Evolutionary conservation across 2,888 invertebrate genomes (phyloP), one percentile per base, ranked within the genome.

Genomic region (Troglohyphantes excavatus): DNA sequence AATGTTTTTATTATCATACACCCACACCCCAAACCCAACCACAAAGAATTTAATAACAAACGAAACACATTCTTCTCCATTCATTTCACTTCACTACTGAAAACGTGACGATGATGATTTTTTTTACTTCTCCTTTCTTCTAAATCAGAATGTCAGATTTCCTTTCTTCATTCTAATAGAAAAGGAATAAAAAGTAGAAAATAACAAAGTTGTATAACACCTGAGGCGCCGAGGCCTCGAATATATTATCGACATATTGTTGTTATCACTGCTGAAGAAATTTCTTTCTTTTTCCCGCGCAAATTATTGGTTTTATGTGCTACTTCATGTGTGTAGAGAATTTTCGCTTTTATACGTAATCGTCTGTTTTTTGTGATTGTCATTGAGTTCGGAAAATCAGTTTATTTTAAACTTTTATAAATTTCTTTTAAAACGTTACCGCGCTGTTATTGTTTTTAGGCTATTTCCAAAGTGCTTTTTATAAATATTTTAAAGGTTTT

Each of bases 201-300:
- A 81, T 23, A 23, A 23, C 81, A n/a, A 78, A 65, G 21, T 70
- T 23, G 7, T 70, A 17, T 63, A 70, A 72, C 82, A 82, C 82
- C 82, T 82, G 82, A 43, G 82, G 82, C 82, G 39, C 26, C 17
- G 26, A 53, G 61, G 39, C 39, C 53, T 61, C 19, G 72, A 70
- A 82, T 82, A 72, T 82, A 72, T 82, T 82, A 82, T 82, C 82
- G 82, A 72, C 82, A 82, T 70, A 53, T 81, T 81, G 70, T 82
- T 82, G 70, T 82, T 82, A 82, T 82, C 82, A 82, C 82, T 72
- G 23, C 26, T 27, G 2, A 26, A 17, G 13, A 27, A 19, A 26
- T 46, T 67, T 59, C 21, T 70, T 33, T 33, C n/a, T 39, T 19
- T 72, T 61, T 61, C 39, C 68, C 75, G 59, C 29, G n/a, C 21